Evolutionary conservation across 2,113 vertebrate genomes (phyloP).

Genomic region (Lates calcarifer): DNA sequence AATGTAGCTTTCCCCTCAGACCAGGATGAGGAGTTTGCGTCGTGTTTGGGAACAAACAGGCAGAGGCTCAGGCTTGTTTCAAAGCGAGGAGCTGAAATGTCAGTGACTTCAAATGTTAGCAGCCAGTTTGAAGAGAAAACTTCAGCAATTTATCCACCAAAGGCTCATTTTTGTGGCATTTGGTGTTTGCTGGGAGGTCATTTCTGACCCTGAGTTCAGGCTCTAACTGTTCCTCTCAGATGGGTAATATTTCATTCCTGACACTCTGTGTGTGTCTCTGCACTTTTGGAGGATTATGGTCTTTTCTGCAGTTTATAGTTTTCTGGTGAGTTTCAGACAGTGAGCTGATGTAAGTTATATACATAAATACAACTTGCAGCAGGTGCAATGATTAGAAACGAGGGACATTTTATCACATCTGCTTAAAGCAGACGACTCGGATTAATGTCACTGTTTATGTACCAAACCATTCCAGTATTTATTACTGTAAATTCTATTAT

Average conservation of each 20-base stretch:
- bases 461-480: too few species aligned
- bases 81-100: neutral
- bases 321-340: slow-evolving; percentile 11
- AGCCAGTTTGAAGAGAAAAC: neutral
- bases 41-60: neutral
- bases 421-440: too few species aligned
- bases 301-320: neutral
- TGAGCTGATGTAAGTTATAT: neutral
- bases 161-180: neutral
- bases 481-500: too few species aligned
- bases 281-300: slow-evolving; percentile 2
- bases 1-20: neutral
- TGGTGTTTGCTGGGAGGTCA: neutral
- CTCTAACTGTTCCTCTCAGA: neutral
- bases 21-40: neutral
- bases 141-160: neutral
- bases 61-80: neutral
- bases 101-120: neutral
- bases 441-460: too few species aligned
- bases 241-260: neutral
- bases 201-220: neutral
- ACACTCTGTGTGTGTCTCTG: neutral
- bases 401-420: too few species aligned
- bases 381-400: too few species aligned
- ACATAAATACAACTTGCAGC: neutral